Evolutionary conservation across 2,113 vertebrate genomes (phyloP).

Genomic region (Zeus faber): DNA sequence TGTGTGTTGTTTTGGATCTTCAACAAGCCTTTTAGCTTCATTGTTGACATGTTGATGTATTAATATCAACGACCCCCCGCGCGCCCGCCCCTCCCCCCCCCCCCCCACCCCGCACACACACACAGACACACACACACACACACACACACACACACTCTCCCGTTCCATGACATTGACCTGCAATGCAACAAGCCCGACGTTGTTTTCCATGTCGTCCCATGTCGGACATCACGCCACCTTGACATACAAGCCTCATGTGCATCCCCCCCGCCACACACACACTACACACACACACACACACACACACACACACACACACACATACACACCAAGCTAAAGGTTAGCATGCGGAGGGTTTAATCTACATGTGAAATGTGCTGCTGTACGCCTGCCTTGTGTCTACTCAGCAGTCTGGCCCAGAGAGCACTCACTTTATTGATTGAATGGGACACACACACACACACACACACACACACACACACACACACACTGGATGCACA

Average conservation of each 20-base stretch:
- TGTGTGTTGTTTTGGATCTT: no score
- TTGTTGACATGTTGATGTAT: no score
- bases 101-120: neutral
- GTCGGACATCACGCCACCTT: constrained; percentile 61
- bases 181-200: neutral
- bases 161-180: neutral
- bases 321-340: constrained; percentile 48
- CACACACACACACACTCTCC: neutral
- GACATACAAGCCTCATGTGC: constrained; percentile 49
- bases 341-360: constrained; percentile 61
- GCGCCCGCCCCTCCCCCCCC: no score
- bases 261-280: constrained; percentile 12
- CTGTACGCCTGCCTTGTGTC: constrained; percentile 81
- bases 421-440: constrained; percentile 66
- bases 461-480: constrained; percentile 5
- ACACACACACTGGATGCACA: constrained; percentile 11
- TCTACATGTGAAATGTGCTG: constrained; percentile 72
- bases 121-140: constrained; percentile 1
- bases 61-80: no score
- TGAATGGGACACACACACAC: constrained; percentile 52
- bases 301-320: constrained; percentile 16
- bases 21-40: no score
- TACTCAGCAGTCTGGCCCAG: constrained; percentile 86
- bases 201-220: constrained; percentile 33
- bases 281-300: constrained; percentile 5